Evolutionary conservation across 2,113 vertebrate genomes (phyloP), one percentile per base, ranked within the genome.

Genomic region (Phainopepla nitens): DNA sequence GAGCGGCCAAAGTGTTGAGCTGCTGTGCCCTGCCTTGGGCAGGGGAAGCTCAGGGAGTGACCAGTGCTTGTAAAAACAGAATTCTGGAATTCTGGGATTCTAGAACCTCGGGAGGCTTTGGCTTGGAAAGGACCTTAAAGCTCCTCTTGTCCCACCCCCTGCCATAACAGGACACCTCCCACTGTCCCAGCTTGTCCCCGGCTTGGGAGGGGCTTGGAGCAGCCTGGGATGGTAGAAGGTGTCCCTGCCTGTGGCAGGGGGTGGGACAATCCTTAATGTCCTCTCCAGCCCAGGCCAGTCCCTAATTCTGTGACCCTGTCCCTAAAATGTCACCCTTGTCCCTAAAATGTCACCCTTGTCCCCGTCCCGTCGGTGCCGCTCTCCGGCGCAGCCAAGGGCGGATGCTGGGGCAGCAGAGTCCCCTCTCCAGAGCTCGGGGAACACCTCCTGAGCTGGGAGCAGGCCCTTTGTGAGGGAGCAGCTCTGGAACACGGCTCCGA

Each of bases 321-420:
- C 41, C 70, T 5, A 1, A 44, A 47, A 8, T 1, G 0, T 2
- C 9, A 1, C 6, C 77, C 25, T 0, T 0, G 8, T 39, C 39
- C 39, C 39, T 39, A 39, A 39, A 39, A 10, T 39, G 42, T 16
- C 42, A 11, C 51, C 51, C 28, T 42, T 42, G 42, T 42, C 42
- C 42, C 42, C 39, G 2, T 15, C 24, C 25, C 4, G 9, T 1
- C 1, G 2, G 39, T 19, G 11, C 27, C 20, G 7, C 70, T 3
- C 13, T 1, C 3, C 1, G 0, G 15, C 7, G 0, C 35, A 2
- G 28, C 39, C 3, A 9, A 42, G 42, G 42, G 14, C 4, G 71
- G 83, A 1, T 2, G 28, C 4, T 47, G 84, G 39, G 89, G 7
- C 35, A 68, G 85, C 41, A 41, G 27, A 16, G 44, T 6, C 27